These are phyloP conservation scores for Octodon degus DNA, from an alignment of 2,113 vertebrate species.

Conservation along the genomic window DNA sequence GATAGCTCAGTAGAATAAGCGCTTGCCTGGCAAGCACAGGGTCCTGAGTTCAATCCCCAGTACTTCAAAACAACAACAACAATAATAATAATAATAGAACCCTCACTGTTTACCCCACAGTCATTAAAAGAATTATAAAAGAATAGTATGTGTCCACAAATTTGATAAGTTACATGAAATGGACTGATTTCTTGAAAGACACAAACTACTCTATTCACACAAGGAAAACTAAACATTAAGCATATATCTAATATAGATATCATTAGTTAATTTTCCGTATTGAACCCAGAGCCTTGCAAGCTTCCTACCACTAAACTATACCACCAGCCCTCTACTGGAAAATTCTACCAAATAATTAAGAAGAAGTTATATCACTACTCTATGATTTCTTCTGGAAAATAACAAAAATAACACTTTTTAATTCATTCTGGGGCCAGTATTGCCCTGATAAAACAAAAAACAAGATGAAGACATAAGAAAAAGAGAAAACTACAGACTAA, in stretches of 20 bases:
- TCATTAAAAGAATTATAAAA: neutral
- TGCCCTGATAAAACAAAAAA: neutral
- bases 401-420: neutral
- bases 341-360: neutral
- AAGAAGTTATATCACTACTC: neutral
- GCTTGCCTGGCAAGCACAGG: too few species aligned
- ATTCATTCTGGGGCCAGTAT: neutral
- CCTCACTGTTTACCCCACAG: neutral
- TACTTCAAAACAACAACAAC: too few species aligned
- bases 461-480: neutral
- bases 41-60: too few species aligned
- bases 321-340: neutral
- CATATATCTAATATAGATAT: neutral
- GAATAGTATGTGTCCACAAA: neutral
- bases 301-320: too few species aligned
- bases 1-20: too few species aligned
- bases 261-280: neutral
- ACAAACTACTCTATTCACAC: too few species aligned
- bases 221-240: neutral
- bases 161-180: neutral
- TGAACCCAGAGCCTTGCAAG: neutral
- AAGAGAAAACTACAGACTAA: neutral
- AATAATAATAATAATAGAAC: neutral
- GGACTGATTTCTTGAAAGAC: neutral
- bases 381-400: neutral